Evolutionary conservation across 2,113 vertebrate species (phyloP).

Genomic region (Cyphomyrus plagiostoma): DNA sequence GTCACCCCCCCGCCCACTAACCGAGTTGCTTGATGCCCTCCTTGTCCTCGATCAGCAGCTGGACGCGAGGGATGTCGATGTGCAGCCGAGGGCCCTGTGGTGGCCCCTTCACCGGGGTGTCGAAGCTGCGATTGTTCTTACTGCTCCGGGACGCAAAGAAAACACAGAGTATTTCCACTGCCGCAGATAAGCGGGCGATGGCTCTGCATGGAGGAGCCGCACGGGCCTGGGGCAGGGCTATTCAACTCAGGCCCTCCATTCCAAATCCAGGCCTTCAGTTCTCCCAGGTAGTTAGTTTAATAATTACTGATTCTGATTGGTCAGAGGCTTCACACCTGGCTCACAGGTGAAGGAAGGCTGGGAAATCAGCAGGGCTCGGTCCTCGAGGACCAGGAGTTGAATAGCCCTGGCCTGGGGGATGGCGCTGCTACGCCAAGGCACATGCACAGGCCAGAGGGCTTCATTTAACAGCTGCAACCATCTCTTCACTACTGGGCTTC

Average conservation of each 20-base stretch:
- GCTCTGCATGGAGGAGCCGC: neutral
- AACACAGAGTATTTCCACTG: slow-evolving; percentile 33
- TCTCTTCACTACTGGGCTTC: slow-evolving; percentile 5
- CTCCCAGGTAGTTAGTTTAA: no score
- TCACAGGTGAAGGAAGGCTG: no score
- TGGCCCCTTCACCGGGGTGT: slow-evolving; percentile 95
- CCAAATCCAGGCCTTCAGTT: no score
- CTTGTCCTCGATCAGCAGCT: slow-evolving; percentile 97
- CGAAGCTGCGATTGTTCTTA: slow-evolving; percentile 98
- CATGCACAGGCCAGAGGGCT: neutral
- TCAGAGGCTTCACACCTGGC: no score
- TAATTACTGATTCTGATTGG: no score
- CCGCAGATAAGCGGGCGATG: neutral
- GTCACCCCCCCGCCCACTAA: slow-evolving; percentile 49
- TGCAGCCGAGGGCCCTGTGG: slow-evolving; percentile 94
- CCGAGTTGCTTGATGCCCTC: slow-evolving; percentile 98
- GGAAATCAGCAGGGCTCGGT: no score
- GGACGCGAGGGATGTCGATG: slow-evolving; percentile 94
- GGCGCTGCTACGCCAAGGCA: neutral
- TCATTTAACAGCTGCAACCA: neutral
- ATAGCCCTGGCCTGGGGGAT: no score
- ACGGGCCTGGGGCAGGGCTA: no score
- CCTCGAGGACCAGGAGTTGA: no score
- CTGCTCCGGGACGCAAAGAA: slow-evolving; percentile 60
- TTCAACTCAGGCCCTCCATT: no score